A percentile compares a stretch with the other conserved stretches of the same genome.
These are phyloP conservation scores for Zeuzera pyrina DNA, from an alignment of 2,888 invertebrate species.

Conservation along the genomic window DNA sequence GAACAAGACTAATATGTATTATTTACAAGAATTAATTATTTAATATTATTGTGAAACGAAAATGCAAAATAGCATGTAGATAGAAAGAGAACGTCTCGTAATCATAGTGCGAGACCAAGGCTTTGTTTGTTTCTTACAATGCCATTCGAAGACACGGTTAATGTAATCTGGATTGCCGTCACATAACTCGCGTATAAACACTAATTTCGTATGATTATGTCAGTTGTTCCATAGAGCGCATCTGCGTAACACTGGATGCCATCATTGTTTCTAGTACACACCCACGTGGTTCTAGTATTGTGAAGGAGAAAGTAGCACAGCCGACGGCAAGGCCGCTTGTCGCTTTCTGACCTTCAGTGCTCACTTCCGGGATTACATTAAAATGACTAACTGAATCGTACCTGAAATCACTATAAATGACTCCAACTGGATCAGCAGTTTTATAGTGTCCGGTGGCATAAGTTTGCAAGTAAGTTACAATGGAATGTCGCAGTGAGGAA, in stretches of 20 bases:
- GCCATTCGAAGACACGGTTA: constrained; percentile 38
- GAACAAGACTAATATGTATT: no score
- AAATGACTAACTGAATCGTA: constrained; percentile 17
- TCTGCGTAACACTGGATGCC: constrained; percentile 41
- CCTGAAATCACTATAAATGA: constrained; percentile 14
- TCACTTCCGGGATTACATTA: constrained; percentile 45
- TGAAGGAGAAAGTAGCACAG: constrained; percentile 64
- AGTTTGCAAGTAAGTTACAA: not conserved
- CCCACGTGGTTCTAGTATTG: constrained; percentile 47
- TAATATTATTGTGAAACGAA: no score
- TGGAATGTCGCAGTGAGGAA: constrained; percentile 21
- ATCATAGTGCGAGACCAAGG: constrained; percentile 50
- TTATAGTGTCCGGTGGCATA: constrained; percentile 11
- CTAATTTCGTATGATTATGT: constrained; percentile 59
- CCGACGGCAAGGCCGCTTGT: constrained; percentile 62
- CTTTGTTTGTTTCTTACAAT: constrained; percentile 49
- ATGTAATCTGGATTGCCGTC: constrained; percentile 50
- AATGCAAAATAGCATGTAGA: no score
- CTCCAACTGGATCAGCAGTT: constrained; percentile 14
- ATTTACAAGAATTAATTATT: no score
- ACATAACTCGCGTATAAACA: constrained; percentile 38
- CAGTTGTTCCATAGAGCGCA: constrained; percentile 51
- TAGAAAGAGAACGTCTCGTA: constrained; percentile 44
- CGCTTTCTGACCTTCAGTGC: constrained; percentile 53
- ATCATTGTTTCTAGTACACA: constrained; percentile 50